Evolutionary conservation across 1,140 invertebrate species (phyloP).

Genomic region (Drosophila mauritiana): DNA sequence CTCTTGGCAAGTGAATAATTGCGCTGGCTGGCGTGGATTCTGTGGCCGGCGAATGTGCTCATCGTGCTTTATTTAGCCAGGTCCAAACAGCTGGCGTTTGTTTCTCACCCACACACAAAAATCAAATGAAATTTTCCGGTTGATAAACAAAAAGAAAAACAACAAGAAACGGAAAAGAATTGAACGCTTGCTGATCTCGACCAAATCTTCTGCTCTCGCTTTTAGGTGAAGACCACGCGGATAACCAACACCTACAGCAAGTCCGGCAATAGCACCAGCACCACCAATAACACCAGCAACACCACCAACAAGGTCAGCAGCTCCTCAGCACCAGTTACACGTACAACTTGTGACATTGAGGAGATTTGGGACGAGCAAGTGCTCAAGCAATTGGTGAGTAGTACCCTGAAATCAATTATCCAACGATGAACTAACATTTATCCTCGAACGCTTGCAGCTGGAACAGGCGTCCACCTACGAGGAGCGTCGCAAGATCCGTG

Average conservation of each 20-base stretch:
- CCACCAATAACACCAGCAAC: background rate
- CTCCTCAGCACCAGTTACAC: conserved; percentile 84
- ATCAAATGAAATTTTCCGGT: conserved; percentile 55
- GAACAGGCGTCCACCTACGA: conserved; percentile 94
- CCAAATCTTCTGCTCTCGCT: conserved; percentile 33
- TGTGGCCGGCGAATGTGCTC: conserved; percentile 65
- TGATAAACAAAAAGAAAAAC: conserved; percentile 65
- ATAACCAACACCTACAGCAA: conserved; percentile 81
- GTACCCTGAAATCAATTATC: conserved; percentile 37
- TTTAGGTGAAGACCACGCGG: conserved; percentile 86
- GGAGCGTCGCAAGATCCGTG: conserved; percentile 91
- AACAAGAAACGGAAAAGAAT: background rate
- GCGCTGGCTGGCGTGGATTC: conserved; percentile 24
- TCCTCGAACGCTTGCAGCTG: conserved; percentile 87
- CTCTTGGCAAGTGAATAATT: conserved; percentile 46
- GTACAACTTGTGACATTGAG: conserved; percentile 87
- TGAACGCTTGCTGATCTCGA: conserved; percentile 5
- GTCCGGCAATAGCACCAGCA: conserved; percentile 39
- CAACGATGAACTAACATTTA: conserved; percentile 1
- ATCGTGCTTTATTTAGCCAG: conserved; percentile 67
- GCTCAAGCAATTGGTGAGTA: conserved; percentile 89
- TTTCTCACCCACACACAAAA: conserved; percentile 31
- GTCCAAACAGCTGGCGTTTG: conserved; percentile 56
- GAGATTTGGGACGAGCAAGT: conserved; percentile 90
- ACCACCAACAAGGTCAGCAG: conserved; percentile 52